phyloP scores from a whole-genome alignment of 2,113 vertebrate genomes.

The Macaca nemestrina region DNA sequence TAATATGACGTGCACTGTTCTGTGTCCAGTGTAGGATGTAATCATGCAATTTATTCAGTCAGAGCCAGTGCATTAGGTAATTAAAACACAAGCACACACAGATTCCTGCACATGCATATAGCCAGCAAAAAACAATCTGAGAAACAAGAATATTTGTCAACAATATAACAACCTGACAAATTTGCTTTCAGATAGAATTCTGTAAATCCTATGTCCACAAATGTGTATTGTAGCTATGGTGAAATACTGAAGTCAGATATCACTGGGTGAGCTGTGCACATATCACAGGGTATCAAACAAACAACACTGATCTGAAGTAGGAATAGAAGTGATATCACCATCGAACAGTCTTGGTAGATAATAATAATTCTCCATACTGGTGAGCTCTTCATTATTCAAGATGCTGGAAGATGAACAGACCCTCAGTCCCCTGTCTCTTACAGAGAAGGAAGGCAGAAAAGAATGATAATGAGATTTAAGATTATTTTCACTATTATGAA shows the following conservation, averaged over 20 bases:
- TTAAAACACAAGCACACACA: conserved; percentile 59
- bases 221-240: background rate
- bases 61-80: conserved; percentile 77
- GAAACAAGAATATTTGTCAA: too few species aligned
- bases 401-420: background rate
- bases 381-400: background rate
- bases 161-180: background rate
- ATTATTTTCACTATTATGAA: background rate
- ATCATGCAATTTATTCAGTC: conserved; percentile 78
- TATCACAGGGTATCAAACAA: background rate
- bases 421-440: background rate
- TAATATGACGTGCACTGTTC: conserved; percentile 81
- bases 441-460: background rate
- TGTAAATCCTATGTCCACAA: background rate
- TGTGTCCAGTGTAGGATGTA: conserved; percentile 79
- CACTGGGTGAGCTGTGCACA: background rate
- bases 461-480: background rate
- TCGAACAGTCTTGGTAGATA: background rate
- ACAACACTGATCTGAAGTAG: background rate
- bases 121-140: background rate
- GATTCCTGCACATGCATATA: background rate
- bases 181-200: background rate
- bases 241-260: background rate
- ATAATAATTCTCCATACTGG: background rate
- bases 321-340: background rate